Evolutionary conservation across 2,888 invertebrate genomes (phyloP).

Genomic region (Aethes cnicana): DNA sequence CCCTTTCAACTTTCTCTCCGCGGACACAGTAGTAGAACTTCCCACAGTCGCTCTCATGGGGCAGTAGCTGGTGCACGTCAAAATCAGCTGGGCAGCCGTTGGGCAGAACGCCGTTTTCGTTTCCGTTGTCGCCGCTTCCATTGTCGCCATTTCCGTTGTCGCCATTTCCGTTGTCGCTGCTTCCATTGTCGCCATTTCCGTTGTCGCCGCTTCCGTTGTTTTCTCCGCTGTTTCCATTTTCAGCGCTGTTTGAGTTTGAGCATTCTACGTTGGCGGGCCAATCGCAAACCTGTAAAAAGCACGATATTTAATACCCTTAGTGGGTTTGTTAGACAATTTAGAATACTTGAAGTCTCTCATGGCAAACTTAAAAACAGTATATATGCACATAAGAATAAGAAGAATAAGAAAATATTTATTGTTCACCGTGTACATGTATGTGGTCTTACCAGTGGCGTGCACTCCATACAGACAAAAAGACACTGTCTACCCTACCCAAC

Average conservation of each 20-base stretch:
- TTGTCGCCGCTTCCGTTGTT: background rate
- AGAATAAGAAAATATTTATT: no score
- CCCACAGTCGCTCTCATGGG: constrained; percentile 45
- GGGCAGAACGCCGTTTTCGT: constrained; percentile 23
- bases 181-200: constrained; percentile 4
- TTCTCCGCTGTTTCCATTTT: constrained; percentile 9
- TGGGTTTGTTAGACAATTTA: background rate
- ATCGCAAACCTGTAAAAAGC: constrained; percentile 40
- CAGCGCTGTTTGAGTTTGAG: constrained; percentile 21
- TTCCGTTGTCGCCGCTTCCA: constrained; percentile 1
- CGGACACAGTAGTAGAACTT: constrained; percentile 49
- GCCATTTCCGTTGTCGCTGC: constrained; percentile 11
- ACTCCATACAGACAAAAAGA: no score
- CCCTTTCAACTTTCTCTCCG: constrained; percentile 41
- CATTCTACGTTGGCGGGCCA: constrained; percentile 41
- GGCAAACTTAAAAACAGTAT: constrained; percentile 36
- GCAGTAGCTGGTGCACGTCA: constrained; percentile 41
- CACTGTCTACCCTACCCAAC: no score
- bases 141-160: constrained; percentile 2
- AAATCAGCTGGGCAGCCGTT: constrained; percentile 48
- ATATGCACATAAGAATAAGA: no score
- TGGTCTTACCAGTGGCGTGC: no score
- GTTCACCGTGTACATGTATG: no score
- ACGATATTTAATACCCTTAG: background rate
- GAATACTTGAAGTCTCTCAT: no score